A percentile compares a stretch with the other conserved stretches of the same genome.
These are phyloP conservation scores for Porites lutea DNA, from an alignment of 64 coral and sea anemone species.

Conservation along the genomic window DNA sequence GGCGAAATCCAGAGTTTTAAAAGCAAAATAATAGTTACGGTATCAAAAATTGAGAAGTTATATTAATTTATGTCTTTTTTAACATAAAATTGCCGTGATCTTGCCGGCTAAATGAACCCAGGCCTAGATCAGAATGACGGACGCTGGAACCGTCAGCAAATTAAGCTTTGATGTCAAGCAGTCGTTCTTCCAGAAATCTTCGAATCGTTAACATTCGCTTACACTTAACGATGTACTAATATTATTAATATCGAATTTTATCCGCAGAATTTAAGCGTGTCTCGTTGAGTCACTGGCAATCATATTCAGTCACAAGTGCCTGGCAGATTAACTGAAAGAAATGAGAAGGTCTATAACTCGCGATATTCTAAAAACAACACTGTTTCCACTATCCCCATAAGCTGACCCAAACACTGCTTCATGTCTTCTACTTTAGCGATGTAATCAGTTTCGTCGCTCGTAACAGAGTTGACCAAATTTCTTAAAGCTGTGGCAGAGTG, in stretches of 20 bases:
- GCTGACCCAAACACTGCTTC: constrained; percentile 80
- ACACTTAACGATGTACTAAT: no score
- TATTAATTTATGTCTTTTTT: not conserved
- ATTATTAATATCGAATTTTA: no score
- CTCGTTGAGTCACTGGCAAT: no score
- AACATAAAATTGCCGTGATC: not conserved
- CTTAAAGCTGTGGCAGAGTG: constrained; percentile 53
- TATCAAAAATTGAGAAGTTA: not conserved
- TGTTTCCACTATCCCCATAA: constrained; percentile 77
- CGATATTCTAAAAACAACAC: constrained; percentile 79
- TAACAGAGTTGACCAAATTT: constrained; percentile 68
- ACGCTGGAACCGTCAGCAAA: no score
- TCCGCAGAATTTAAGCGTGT: no score
- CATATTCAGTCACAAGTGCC: no score
- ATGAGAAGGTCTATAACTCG: not conserved
- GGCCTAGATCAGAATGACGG: no score
- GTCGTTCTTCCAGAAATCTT: no score
- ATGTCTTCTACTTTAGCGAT: constrained; percentile 86
- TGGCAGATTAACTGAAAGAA: no score
- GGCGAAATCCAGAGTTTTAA: not conserved
- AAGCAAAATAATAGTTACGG: not conserved
- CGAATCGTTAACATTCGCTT: not conserved
- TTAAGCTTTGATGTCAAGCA: no score
- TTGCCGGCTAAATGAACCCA: not conserved
- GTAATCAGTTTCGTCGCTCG: constrained; percentile 79